Evolutionary conservation across 2,797 vertebrate genomes (phyloP), one percentile per base, ranked within the genome.

Genomic region (Tamandua tetradactyla): DNA sequence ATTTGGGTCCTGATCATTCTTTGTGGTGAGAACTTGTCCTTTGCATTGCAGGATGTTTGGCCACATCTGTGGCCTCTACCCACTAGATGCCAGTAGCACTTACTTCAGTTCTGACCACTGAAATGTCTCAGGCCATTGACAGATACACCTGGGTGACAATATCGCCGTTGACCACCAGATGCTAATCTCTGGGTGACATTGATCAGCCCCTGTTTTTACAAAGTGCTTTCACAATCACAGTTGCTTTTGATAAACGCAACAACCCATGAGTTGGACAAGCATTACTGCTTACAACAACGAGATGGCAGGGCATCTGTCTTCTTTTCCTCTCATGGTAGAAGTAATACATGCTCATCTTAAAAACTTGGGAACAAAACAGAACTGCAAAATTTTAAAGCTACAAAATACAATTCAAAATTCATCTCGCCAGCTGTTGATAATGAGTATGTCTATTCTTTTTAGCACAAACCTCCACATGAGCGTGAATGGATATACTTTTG

Each of bases 231-330:
- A 17, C 11, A 42, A 10, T 11, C 0, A 1, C 2, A 1, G 55
- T 10, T 10, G 10, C 23, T 59, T 76, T 81, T 1, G 3, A 17
- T 3, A 0, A 13, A 32, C 61, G 64, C 1, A 25, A 35, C 2
- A 12, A 6, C 4, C 22, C n/a, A 1, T 0, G 25, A 18, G 17
- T 4, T 7, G 5, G 9, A 27, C 17, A 20, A 57, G 37, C 30
- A 10, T 35, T 3, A 1, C 2, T 2, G 6, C 37, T 55, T 17
- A 7, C 1, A 15, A 40, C 15, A 3, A 18, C 3, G 4, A 47
- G 81, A 17, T 11, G 20, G 72, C 10, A 15, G 7, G 11, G 2
- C 3, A 3, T 14, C 15, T 17, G 2, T 17, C 42, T 61, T 6
- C n/a, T 4, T 15, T 72, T 35, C n/a, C 85, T 62, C 30, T 35